A percentile compares a stretch with the other conserved stretches of the same genome.
These are phyloP conservation scores for Sitodiplosis mosellana DNA, from an alignment of 1,140 invertebrate species.

Conservation along the genomic window DNA sequence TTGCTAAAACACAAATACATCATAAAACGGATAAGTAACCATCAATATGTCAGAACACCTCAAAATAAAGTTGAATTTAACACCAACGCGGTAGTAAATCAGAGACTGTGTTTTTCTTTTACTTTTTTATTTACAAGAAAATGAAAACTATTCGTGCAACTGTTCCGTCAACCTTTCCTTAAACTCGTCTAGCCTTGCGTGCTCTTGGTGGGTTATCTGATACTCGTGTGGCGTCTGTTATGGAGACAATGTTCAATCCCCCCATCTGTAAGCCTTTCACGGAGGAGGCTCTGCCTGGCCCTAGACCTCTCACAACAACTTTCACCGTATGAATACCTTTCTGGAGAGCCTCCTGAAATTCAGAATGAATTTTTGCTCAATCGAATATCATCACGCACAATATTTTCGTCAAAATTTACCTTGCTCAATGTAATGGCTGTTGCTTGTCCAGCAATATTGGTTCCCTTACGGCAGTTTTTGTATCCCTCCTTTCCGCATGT, in stretches of 20 bases:
- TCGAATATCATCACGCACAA: background rate
- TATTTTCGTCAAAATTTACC: conserved; percentile 28
- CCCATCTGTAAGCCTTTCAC: conserved; percentile 83
- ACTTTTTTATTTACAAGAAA: too few relatives aligned
- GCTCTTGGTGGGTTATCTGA: conserved; percentile 57
- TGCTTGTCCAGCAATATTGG: conserved; percentile 88
- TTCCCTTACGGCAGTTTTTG: conserved; percentile 86
- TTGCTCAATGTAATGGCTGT: conserved; percentile 59
- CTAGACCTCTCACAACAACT: conserved; percentile 59
- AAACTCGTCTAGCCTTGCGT: conserved; percentile 54
- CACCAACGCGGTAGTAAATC: too few relatives aligned
- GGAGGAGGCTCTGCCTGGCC: conserved; percentile 76
- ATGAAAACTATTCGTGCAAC: too few relatives aligned
- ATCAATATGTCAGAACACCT: too few relatives aligned
- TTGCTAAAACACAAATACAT: too few relatives aligned
- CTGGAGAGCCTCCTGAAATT: conserved; percentile 50
- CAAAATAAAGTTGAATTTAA: too few relatives aligned
- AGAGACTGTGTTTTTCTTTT: too few relatives aligned
- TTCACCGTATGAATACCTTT: conserved; percentile 52
- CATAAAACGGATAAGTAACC: too few relatives aligned
- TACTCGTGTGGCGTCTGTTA: conserved; percentile 74
- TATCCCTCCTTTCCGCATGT: conserved; percentile 84
- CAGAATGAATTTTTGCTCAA: too few relatives aligned
- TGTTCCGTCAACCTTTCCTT: too few relatives aligned
- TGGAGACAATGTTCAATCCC: conserved; percentile 71